These are phyloP conservation scores for Atractosteus spatula DNA, from an alignment of 2,113 vertebrate genomes.

Conservation along the genomic window DNA sequence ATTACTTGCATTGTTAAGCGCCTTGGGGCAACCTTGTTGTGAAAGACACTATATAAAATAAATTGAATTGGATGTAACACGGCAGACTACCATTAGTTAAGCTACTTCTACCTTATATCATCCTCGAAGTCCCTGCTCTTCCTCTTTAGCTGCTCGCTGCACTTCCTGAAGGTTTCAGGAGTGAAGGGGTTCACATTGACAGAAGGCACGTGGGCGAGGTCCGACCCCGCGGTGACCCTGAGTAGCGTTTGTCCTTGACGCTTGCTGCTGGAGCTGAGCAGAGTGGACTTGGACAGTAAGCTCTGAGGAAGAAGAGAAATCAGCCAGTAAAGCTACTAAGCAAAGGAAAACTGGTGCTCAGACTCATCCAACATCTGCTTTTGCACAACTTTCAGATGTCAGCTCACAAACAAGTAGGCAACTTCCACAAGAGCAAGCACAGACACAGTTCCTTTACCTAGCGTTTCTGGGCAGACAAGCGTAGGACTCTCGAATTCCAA, in stretches of 20 bases:
- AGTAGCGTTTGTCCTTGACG: conserved; percentile 51
- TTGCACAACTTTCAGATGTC: too few species aligned
- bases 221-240: conserved; percentile 41
- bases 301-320: conserved; percentile 52
- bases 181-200: conserved; percentile 96
- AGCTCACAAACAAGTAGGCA: too few species aligned
- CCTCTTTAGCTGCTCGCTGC: conserved; percentile 60
- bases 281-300: conserved; percentile 64
- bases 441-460: too few species aligned
- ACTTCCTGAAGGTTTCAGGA: conserved; percentile 68
- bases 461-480: too few species aligned
- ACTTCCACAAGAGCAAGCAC: too few species aligned
- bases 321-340: background rate
- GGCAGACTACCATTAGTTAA: background rate
- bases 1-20: too few species aligned
- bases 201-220: conserved; percentile 45
- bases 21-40: too few species aligned
- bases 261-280: conserved; percentile 62
- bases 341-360: too few species aligned
- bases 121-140: conserved; percentile 55
- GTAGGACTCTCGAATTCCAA: too few species aligned
- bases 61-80: background rate
- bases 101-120: conserved; percentile 48
- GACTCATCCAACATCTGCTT: too few species aligned
- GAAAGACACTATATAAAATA: too few species aligned